These are phyloP conservation scores for Trissolcus basalis DNA, from an alignment of 1,140 invertebrate genomes.

Conservation along the genomic window DNA sequence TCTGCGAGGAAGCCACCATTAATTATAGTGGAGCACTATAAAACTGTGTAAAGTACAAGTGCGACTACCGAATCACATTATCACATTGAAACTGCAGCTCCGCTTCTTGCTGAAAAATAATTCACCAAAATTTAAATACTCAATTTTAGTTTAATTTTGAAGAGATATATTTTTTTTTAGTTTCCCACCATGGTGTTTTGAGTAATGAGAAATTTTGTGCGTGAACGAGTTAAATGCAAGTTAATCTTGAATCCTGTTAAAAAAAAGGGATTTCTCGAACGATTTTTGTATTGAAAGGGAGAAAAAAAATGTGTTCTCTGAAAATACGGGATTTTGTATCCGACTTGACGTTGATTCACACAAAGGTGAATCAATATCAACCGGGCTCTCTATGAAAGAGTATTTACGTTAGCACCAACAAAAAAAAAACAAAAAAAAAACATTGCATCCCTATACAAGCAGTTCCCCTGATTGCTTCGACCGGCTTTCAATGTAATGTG, in stretches of 20 bases:
- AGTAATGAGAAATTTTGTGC: too few species aligned
- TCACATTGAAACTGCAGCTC: neutral
- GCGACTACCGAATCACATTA: neutral
- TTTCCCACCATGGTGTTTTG: too few species aligned
- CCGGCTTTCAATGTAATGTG: constrained; percentile 25
- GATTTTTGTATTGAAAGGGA: neutral
- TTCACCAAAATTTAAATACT: neutral
- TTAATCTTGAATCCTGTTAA: too few species aligned
- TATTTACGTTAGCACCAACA: constrained; percentile 24
- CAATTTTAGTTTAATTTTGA: too few species aligned
- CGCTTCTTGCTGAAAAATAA: neutral
- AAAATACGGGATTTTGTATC: neutral
- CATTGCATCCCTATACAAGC: constrained; percentile 5
- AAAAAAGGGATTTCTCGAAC: too few species aligned
- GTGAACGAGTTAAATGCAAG: too few species aligned
- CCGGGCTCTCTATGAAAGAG: neutral
- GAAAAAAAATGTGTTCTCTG: neutral
- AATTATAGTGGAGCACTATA: constrained; percentile 1
- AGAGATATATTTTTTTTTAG: too few species aligned
- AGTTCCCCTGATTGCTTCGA: constrained; percentile 15
- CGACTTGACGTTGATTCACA: constrained; percentile 1
- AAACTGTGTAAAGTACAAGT: constrained; percentile 1
- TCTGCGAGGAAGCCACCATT: neutral
- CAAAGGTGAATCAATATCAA: constrained; percentile 20
- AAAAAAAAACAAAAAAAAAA: constrained; percentile 6